Evolutionary conservation across 2,888 invertebrate species (phyloP).

Genomic region (Gortyna flavago): DNA sequence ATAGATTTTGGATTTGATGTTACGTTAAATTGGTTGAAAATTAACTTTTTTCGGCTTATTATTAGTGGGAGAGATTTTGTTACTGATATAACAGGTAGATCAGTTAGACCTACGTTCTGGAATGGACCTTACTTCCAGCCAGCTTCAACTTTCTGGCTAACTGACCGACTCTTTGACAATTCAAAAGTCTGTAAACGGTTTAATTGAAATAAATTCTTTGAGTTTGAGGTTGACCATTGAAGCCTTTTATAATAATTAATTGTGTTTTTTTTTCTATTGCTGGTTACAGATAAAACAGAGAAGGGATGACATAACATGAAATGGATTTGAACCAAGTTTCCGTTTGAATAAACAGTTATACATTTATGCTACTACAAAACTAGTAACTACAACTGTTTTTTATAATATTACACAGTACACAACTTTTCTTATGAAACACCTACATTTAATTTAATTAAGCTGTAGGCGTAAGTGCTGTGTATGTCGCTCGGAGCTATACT

Average conservation of each 20-base stretch:
- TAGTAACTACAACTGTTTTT: not conserved
- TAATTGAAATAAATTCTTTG: no score
- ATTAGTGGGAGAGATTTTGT: no score
- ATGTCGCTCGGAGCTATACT: slow-evolving; percentile 46
- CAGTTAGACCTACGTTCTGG: not conserved
- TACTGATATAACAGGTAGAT: no score
- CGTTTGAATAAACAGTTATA: not conserved
- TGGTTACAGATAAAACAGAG: not conserved
- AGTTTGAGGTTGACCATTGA: not conserved
- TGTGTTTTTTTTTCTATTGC: not conserved
- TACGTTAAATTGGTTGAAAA: not conserved
- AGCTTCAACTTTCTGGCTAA: no score
- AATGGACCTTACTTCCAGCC: no score
- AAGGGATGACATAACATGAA: not conserved
- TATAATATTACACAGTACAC: slow-evolving; percentile 1
- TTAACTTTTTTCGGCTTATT: no score
- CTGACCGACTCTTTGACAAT: no score
- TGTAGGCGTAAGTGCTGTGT: slow-evolving; percentile 9
- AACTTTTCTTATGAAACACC: slow-evolving; percentile 19
- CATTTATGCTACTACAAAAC: not conserved
- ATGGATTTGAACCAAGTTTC: not conserved
- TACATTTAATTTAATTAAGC: slow-evolving; percentile 24
- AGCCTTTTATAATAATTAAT: not conserved
- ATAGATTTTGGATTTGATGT: slow-evolving; percentile 7
- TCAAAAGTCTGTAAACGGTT: no score